These are phyloP conservation scores for Diloba caeruleocephala DNA, from an alignment of 2,888 invertebrate genomes.

Conservation along the genomic window DNA sequence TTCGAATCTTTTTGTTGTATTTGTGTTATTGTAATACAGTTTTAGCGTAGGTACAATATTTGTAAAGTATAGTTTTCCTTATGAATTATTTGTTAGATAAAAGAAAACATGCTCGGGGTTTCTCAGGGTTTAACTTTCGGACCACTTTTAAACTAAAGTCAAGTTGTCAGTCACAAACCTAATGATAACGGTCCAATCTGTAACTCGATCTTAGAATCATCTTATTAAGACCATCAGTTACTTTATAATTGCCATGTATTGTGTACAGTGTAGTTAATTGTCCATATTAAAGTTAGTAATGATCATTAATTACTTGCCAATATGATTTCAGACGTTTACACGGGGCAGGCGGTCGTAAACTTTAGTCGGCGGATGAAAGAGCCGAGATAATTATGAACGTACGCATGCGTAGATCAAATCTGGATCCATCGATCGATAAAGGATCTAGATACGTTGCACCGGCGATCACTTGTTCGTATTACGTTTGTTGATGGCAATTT, in stretches of 20 bases:
- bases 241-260: conserved; percentile 61
- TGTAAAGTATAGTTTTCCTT: conserved; percentile 50
- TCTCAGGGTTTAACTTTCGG: conserved; percentile 43
- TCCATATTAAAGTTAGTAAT: conserved; percentile 73
- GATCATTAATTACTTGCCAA: conserved; percentile 83
- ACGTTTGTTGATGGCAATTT: conserved; percentile 71
- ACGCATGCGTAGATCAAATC: conserved; percentile 88
- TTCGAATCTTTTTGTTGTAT: conserved; percentile 65
- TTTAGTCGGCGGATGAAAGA: conserved; percentile 86
- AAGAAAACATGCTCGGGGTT: conserved; percentile 29
- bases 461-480: conserved; percentile 71
- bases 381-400: conserved; percentile 84
- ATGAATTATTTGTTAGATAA: conserved; percentile 44
- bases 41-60: conserved; percentile 42
- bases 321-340: conserved; percentile 86
- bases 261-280: conserved; percentile 76
- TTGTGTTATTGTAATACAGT: conserved; percentile 30
- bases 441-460: conserved; percentile 80
- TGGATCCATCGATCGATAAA: conserved; percentile 84
- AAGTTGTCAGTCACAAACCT: conserved; percentile 51
- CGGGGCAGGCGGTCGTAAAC: conserved; percentile 79
- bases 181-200: conserved; percentile 57
- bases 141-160: conserved; percentile 43
- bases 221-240: conserved; percentile 61
- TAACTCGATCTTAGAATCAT: conserved; percentile 54